Percentiles rank a stretch among this genome's conserved stretches.
Evolutionary conservation across 2,113 vertebrate genomes (phyloP).

Genomic region (Herpetotheres cachinnans): DNA sequence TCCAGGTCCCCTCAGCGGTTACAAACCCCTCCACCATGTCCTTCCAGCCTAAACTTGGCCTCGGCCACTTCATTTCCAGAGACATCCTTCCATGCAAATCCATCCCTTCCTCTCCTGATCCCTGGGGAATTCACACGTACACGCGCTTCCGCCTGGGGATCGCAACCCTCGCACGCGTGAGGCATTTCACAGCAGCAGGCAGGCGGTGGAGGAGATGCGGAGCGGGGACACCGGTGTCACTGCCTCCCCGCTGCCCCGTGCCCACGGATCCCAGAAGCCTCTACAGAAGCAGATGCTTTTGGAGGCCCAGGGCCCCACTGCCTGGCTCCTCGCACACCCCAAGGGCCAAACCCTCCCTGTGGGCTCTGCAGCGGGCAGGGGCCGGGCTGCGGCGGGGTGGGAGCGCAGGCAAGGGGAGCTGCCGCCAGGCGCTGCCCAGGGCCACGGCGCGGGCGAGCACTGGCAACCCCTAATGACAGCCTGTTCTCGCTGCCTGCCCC

Average conservation of each 20-base stretch:
- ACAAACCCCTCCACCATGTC: not conserved
- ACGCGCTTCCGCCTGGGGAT: not conserved
- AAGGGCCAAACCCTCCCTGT: accelerated
- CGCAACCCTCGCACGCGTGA: not conserved
- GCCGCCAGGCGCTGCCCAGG: not conserved
- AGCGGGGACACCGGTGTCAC: not conserved
- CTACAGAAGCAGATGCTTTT: not conserved
- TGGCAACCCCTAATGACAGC: not conserved
- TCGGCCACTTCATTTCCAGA: not conserved
- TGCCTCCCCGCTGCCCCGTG: not conserved
- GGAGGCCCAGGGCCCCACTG: not conserved
- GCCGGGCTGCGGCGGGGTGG: not conserved
- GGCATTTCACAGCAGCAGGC: not conserved
- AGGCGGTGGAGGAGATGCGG: not conserved
- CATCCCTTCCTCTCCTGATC: slow-evolving; percentile 45
- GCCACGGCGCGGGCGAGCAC: not conserved
- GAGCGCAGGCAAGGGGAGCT: not conserved
- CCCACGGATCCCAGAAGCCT: not conserved
- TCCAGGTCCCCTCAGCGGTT: not conserved
- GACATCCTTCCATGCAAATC: slow-evolving; percentile 47
- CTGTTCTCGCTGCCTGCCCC: not conserved
- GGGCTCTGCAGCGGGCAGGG: not conserved
- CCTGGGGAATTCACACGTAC: slow-evolving; percentile 25
- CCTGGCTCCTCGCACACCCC: accelerated
- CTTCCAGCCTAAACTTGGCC: not conserved